Percentiles rank a stretch among this genome's conserved stretches.
Evolutionary conservation across 2,888 invertebrate species (phyloP).

Genomic region (Smittia sp.): DNA sequence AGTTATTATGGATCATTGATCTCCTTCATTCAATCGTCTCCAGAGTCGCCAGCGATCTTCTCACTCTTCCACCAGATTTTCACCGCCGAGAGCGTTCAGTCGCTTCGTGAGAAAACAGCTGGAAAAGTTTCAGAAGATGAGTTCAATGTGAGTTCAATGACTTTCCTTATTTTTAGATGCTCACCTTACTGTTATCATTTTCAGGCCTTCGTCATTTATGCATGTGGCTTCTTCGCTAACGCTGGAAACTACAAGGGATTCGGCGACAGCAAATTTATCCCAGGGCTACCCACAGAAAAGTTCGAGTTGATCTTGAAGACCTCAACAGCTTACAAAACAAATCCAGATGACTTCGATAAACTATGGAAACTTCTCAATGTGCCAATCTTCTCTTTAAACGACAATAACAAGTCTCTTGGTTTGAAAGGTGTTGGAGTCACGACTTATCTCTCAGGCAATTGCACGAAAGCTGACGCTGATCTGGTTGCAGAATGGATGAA

Average conservation of each 20-base stretch:
- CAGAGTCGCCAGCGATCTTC: constrained; percentile 87
- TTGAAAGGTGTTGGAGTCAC: constrained; percentile 78
- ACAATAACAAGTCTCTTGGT: constrained; percentile 70
- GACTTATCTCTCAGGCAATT: constrained; percentile 90
- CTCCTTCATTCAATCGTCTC: constrained; percentile 85
- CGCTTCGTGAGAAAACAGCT: constrained; percentile 61
- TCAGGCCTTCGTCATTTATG: constrained; percentile 81
- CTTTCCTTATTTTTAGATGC: neutral
- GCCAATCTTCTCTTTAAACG: constrained; percentile 68
- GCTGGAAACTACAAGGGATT: constrained; percentile 94
- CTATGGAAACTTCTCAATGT: constrained; percentile 64
- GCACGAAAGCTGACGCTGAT: constrained; percentile 74
- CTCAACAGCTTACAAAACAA: constrained; percentile 65
- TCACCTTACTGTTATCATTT: neutral
- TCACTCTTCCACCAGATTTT: constrained; percentile 81
- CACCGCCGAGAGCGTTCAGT: constrained; percentile 64
- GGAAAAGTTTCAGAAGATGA: constrained; percentile 74
- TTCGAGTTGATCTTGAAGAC: constrained; percentile 70
- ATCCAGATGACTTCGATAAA: constrained; percentile 60
- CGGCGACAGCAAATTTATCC: constrained; percentile 92
- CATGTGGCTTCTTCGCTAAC: constrained; percentile 80
- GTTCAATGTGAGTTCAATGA: constrained; percentile 63
- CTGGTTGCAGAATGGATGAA: constrained; percentile 76
- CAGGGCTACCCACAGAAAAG: constrained; percentile 67
- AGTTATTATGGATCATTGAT: constrained; percentile 89